Conservation (phyloP, 2,888 invertebrate genomes). For the Agonopterix subpropinquella region DNA sequence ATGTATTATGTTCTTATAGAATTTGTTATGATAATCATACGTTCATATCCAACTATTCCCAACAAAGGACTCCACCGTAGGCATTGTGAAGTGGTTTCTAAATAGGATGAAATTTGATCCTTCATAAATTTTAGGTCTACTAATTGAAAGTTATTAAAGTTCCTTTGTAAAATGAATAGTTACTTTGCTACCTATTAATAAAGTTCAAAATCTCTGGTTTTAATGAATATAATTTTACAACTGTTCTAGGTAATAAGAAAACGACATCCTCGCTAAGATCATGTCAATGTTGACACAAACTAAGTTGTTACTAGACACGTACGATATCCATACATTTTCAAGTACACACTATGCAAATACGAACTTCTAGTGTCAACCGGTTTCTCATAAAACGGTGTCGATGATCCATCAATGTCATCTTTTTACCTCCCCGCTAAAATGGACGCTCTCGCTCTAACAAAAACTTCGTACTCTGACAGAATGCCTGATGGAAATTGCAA, state of each 20-base stretch:
- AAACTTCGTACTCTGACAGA: neutral
- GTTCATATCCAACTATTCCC: too few relatives aligned
- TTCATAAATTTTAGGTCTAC: too few relatives aligned
- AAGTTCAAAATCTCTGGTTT: too few relatives aligned
- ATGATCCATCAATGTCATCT: constrained; percentile 52
- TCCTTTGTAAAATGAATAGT: too few relatives aligned
- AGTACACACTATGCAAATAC: constrained; percentile 39
- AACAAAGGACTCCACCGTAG: too few relatives aligned
- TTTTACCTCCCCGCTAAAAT: constrained; percentile 15
- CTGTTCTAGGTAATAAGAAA: neutral
- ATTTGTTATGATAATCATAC: too few relatives aligned
- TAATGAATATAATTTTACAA: neutral
- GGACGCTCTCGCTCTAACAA: neutral
- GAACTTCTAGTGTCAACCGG: constrained; percentile 22
- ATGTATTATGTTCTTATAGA: too few relatives aligned
- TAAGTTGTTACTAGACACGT: neutral
- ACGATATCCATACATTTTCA: constrained; percentile 10
- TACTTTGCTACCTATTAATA: too few relatives aligned
- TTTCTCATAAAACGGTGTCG: constrained; percentile 16
- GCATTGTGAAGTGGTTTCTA: too few relatives aligned
- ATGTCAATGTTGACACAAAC: neutral
- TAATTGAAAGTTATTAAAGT: too few relatives aligned
- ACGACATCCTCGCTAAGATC: too few relatives aligned
- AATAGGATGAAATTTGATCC: too few relatives aligned
- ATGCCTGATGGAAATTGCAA: constrained; percentile 16